Evolutionary conservation across 2,113 vertebrate genomes (phyloP).

Genomic region (Bubalus kerabau): DNA sequence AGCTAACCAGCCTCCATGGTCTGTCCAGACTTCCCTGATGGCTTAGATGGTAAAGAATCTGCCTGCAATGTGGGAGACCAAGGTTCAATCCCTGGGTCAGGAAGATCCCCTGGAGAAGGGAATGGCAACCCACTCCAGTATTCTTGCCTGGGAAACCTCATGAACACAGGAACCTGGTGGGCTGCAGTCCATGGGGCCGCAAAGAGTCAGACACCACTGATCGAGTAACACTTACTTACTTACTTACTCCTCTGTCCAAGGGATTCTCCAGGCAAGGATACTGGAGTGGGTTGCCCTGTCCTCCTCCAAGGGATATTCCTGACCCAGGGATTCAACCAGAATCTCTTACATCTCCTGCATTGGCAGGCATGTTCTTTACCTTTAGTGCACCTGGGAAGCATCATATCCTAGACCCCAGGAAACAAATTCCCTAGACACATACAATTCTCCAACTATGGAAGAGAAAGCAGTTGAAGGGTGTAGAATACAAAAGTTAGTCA

Average conservation of each 20-base stretch:
- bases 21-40: background rate
- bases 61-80: background rate
- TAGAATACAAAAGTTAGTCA: background rate
- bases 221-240: background rate
- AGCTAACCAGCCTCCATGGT: fast-evolving
- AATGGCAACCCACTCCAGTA: background rate
- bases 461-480: background rate
- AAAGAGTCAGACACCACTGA: background rate
- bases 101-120: background rate
- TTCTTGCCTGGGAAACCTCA: background rate
- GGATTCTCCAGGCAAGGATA: background rate
- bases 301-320: background rate
- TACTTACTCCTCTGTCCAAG: background rate
- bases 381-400: background rate
- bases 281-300: background rate
- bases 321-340: background rate
- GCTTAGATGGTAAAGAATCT: background rate
- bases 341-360: background rate
- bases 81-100: background rate
- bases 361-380: background rate
- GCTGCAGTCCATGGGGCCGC: background rate
- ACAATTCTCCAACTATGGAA: background rate
- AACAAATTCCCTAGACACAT: background rate
- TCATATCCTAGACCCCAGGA: background rate
- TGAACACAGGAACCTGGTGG: background rate